Percentiles rank a stretch among this genome's conserved stretches.
Evolutionary conservation across 2,113 vertebrate genomes (phyloP).

Genomic region (Bettongia penicillata): DNA sequence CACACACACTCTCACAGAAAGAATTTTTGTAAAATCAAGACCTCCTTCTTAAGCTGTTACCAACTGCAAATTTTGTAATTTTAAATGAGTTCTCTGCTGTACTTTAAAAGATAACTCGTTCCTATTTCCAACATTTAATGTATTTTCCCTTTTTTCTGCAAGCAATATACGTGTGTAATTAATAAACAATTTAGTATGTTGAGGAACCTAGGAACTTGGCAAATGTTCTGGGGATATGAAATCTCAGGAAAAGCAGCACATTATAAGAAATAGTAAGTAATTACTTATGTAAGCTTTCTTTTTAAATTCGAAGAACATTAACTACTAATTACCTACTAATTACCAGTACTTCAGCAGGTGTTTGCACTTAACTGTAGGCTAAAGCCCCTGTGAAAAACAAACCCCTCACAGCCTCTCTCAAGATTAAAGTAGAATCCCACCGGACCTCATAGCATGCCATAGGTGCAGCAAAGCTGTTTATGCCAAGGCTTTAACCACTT

Average conservation of each 20-base stretch:
- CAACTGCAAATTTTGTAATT: conserved; percentile 77
- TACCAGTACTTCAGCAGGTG: conserved; percentile 99
- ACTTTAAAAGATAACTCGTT: conserved; percentile 86
- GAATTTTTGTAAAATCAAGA: conserved; percentile 40
- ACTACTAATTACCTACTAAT: conserved; percentile 99
- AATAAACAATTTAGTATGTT: conserved; percentile 99
- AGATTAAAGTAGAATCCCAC: conserved; percentile 87
- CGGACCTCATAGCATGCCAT: conserved; percentile 78
- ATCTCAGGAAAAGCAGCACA: conserved; percentile 96
- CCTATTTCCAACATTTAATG: conserved; percentile 89
- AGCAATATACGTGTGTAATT: conserved; percentile 99
- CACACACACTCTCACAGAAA: neutral
- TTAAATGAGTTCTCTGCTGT: conserved; percentile 79
- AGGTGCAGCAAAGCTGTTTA: conserved; percentile 77
- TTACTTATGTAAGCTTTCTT: conserved; percentile 98
- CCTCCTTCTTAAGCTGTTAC: conserved; percentile 71
- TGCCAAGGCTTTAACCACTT: conserved; percentile 78
- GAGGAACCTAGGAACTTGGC: conserved; percentile 97
- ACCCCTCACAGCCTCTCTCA: conserved; percentile 91
- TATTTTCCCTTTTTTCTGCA: conserved; percentile 90
- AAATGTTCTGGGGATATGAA: conserved; percentile 98
- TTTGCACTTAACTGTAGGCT: conserved; percentile 93
- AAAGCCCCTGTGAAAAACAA: conserved; percentile 95
- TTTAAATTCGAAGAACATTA: conserved; percentile 99
- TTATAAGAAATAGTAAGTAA: conserved; percentile 96